phyloP scores from a whole-genome alignment of 1,140 invertebrate species.

The Hetaerina americana region DNA sequence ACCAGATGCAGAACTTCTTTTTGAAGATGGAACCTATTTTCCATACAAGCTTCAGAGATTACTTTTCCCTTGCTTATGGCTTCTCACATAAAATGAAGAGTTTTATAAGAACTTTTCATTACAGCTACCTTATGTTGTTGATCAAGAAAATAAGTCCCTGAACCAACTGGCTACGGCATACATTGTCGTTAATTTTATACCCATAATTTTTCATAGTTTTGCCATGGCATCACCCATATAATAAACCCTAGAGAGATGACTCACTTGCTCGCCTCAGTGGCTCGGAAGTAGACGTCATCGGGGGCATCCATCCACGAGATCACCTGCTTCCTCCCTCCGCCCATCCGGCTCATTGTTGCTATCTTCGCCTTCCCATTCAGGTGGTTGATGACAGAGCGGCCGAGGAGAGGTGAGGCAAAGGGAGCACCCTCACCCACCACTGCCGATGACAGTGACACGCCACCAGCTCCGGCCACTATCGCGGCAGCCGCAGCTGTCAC shows the following conservation, averaged over 20 bases:
- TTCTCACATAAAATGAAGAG: too few species aligned
- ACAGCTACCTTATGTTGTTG: too few species aligned
- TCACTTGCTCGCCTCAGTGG: slow-evolving; percentile 80
- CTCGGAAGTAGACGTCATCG: slow-evolving; percentile 91
- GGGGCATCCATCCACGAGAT: slow-evolving; percentile 97
- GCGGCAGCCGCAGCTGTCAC: slow-evolving; percentile 44
- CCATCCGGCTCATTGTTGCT: slow-evolving; percentile 46
- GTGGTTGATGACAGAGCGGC: slow-evolving; percentile 25
- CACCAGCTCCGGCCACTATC: slow-evolving; percentile 36
- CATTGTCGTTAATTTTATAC: too few species aligned
- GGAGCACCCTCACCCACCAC: slow-evolving; percentile 25
- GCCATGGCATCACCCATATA: too few species aligned
- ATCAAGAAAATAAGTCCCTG: too few species aligned
- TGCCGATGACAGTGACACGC: slow-evolving; percentile 20
- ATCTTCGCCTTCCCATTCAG: slow-evolving; percentile 57
- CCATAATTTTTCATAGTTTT: too few species aligned
- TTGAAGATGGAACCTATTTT: too few species aligned
- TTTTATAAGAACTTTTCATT: too few species aligned
- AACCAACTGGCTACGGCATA: too few species aligned
- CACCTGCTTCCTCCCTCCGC: slow-evolving; percentile 67
- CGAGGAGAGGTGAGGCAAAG: slow-evolving; percentile 17
- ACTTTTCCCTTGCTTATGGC: too few species aligned
- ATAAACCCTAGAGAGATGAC: slow-evolving; percentile 26
- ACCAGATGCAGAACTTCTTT: too few species aligned
- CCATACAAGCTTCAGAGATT: too few species aligned